Base-by-base conservation (phyloP, 2,113 vertebrate species). In the Rhinopomastus cyanomelas region DNA sequence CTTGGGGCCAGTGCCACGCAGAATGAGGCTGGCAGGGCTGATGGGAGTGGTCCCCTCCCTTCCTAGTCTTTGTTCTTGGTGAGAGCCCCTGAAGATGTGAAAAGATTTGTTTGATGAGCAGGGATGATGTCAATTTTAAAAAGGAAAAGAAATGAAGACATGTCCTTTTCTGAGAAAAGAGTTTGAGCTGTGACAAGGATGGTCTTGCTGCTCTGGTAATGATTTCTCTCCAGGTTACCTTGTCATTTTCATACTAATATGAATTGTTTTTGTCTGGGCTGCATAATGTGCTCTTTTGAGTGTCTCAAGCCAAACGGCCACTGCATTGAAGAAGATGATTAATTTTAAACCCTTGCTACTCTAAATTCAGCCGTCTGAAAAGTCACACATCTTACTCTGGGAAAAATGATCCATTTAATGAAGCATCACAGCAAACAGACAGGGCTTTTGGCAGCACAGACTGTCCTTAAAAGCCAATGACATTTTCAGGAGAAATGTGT, bases 371-470 rank as follows among this genome's bases (percentile, higher is more conserved):
- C 61, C 56, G 26, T 56, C 39, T 84, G 13, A 83, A 77, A 91
- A 60, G 42, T 56, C 48, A 44, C 69, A 80, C 6, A 2, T 92
- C 90, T 87, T 82, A 9, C 42, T 76, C 51, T 48, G 46, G 85
- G 42, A 46, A 95, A 56, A 69, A 76, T 0, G 0, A 76, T 56
- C 34, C 2, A 3, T 84, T 83, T 75, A 86, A 56, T 72, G 65
- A 83, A 89, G 72, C 32, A 37, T 65, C 21, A 19, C 32, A 36
- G 46, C 34, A 91, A 89, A 85, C 53, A 12, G 69, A 51, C 32
- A 65, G 61, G 51, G 85, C 93, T 42, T 85, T 88, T 91, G 73
- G 65, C 90, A 89, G 61, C 39, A 88, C 75, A 85, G 36, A 48
- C 26, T 53, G 69, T 85, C 53, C 39, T 92, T 89, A 65, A 72